Base-by-base conservation (phyloP, 92 coral and sea anemone species). In the Umimayanthus chanpuru region DNA sequence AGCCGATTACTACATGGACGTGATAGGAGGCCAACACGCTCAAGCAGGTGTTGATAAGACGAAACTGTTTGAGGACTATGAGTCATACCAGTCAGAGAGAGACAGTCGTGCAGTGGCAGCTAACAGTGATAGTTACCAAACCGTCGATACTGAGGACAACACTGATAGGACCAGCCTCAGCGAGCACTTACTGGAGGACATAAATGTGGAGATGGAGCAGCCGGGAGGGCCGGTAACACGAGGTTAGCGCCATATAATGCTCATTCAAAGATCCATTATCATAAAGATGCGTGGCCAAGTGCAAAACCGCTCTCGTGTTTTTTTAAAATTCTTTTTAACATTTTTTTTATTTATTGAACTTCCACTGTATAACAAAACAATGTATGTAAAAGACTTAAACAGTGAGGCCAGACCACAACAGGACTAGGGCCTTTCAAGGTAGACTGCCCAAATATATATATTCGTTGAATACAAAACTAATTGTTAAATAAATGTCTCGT, bases 1-100 rank as follows among this genome's bases (percentile, higher is more conserved):
- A 20, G 98, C 98, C 70, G 98, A 95, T 70, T 95, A 85, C 73
- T 95, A 93, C 87, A 95, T 95, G 98, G 98, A 95, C 41, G 95
- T 93, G 36, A 95, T 95, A 65, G 98, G 96, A 61, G 98, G 98
- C 4, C 82, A 76, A 14, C 64, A 85, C 29, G 40, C 78, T 7
- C 47, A 47, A 39, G 85, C 39, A 68, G 89, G 70, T 25, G 85
- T 29, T 8, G 86, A 72, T 36, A 73, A 90, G 38, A 12, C 76
- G 9, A 84, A 89, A 76, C 81, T 90, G 36, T 90, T 90, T 53
- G 89, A 90, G n/a, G 70, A 88, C 16, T 90, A 88, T 86, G 88
- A 79, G 16, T 9, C 75, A 1, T 81, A 90, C 41, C 79, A 72
- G 26, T 23, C 82, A 25, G 75, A 67, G 32, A 79, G 83, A 23